A percentile compares a stretch with the other conserved stretches of the same genome.
Evolutionary conservation across 2,113 vertebrate species (phyloP).

Genomic region (Andinoacara biseriatus): DNA sequence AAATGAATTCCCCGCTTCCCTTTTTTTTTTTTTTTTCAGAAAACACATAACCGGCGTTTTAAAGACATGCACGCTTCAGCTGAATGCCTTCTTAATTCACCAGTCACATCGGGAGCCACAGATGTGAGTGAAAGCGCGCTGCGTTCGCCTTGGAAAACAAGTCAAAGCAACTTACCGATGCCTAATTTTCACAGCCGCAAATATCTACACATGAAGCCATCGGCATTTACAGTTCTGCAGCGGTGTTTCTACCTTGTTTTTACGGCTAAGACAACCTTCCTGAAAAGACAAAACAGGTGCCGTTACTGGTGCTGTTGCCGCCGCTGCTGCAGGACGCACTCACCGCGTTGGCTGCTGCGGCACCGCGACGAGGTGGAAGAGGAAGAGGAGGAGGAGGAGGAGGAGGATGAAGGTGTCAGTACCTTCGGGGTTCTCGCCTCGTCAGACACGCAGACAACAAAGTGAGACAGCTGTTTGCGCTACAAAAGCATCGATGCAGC

Average conservation of each 20-base stretch:
- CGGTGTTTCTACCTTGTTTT: not conserved
- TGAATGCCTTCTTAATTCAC: not conserved
- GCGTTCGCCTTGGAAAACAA: conserved; percentile 41
- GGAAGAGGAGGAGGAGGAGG: not conserved
- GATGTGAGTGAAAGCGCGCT: conserved; percentile 27
- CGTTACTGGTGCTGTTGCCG: conserved; percentile 17
- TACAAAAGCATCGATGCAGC: conserved; percentile 10
- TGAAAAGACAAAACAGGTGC: conserved; percentile 39
- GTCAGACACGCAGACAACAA: conserved; percentile 47
- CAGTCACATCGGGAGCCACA: conserved; percentile 12
- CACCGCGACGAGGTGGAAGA: conserved; percentile 45
- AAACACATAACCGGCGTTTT: not conserved
- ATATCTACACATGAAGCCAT: conserved; percentile 41
- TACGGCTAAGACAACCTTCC: conserved; percentile 12
- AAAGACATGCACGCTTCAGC: not conserved
- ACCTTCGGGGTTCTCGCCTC: conserved; percentile 57
- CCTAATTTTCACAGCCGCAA: conserved; percentile 49
- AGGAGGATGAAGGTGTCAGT: conserved; percentile 32
- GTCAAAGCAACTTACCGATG: conserved; percentile 68
- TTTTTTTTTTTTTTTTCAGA: not conserved
- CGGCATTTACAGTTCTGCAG: conserved; percentile 11
- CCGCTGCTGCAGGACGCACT: conserved; percentile 62
- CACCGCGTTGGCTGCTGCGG: conserved; percentile 61
- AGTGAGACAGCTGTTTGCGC: conserved; percentile 48
- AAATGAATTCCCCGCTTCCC: not conserved